phyloP scores from a whole-genome alignment of 1,140 invertebrate genomes.

The Aphaenogaster ashmeadi region DNA sequence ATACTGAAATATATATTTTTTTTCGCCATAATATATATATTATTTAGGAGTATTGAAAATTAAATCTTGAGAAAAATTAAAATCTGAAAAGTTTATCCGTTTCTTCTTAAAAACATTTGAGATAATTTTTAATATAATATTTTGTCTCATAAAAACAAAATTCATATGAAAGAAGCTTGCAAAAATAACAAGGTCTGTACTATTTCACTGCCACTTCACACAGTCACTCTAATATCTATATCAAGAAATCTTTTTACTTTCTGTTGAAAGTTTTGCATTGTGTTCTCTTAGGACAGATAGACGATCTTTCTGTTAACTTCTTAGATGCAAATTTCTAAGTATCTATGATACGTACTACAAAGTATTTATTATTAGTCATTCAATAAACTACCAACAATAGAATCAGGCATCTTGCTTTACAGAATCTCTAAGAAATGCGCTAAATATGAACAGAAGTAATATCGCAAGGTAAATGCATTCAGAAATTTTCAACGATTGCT shows the following conservation, averaged over 20 bases:
- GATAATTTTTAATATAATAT: not conserved
- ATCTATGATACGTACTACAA: conserved; percentile 65
- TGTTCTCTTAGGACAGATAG: conserved; percentile 75
- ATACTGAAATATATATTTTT: not conserved
- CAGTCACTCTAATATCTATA: conserved; percentile 75
- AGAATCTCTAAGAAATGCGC: conserved; percentile 63
- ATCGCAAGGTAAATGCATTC: conserved; percentile 72
- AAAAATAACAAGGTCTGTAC: conserved; percentile 82
- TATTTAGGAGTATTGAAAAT: not conserved
- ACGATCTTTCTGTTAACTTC: conserved; percentile 66
- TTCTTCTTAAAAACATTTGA: not conserved
- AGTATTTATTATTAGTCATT: conserved; percentile 71
- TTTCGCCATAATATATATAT: not conserved
- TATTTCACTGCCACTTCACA: conserved; percentile 81
- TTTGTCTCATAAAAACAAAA: conserved; percentile 15
- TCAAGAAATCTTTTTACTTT: conserved; percentile 68
- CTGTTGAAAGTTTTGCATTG: conserved; percentile 75
- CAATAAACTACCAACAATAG: conserved; percentile 69
- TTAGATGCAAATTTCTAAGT: conserved; percentile 70
- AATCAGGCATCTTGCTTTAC: conserved; percentile 74
- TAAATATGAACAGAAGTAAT: conserved; percentile 59
- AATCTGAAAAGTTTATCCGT: not conserved
- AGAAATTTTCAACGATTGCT: conserved; percentile 63
- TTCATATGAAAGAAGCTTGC: conserved; percentile 72
- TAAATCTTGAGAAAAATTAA: not conserved